These are phyloP conservation scores for Trichopoda pennipes DNA, from an alignment of 2,888 invertebrate species.

Conservation along the genomic window DNA sequence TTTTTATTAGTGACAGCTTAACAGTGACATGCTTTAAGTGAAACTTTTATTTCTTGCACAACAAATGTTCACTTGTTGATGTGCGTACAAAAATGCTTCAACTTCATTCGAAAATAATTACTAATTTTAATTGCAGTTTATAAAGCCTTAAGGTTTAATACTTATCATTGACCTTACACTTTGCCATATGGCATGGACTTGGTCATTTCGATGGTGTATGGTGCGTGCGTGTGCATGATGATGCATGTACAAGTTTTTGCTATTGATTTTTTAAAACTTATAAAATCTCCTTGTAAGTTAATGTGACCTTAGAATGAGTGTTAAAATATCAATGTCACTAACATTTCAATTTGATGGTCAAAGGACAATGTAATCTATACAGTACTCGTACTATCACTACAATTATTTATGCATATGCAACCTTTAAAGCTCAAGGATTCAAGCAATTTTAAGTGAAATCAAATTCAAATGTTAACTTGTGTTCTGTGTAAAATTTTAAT, in stretches of 20 bases:
- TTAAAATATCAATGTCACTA: slow-evolving; percentile 30
- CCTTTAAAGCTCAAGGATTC: slow-evolving; percentile 19
- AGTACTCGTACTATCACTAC: neutral
- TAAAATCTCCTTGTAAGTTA: slow-evolving; percentile 10
- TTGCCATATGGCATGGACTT: neutral
- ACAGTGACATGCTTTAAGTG: too few relatives aligned
- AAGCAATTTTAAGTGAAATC: neutral
- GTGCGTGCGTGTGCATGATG: too few relatives aligned
- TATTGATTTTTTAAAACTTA: neutral
- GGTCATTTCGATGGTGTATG: neutral
- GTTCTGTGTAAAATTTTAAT: too few relatives aligned
- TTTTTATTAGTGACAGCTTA: too few relatives aligned
- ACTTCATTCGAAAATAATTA: neutral
- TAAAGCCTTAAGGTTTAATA: neutral
- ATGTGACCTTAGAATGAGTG: slow-evolving; percentile 15
- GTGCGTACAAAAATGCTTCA: neutral
- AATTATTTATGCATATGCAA: neutral
- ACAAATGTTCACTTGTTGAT: neutral
- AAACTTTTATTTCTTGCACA: too few relatives aligned
- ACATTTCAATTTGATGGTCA: slow-evolving; percentile 50
- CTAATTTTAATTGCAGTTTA: neutral
- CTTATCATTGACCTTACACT: slow-evolving; percentile 36
- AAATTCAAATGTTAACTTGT: neutral
- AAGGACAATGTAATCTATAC: slow-evolving; percentile 32
- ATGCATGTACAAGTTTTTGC: neutral